phyloP scores from a whole-genome alignment of 2,797 vertebrate species.

The Lepilemur ruficaudatus region DNA sequence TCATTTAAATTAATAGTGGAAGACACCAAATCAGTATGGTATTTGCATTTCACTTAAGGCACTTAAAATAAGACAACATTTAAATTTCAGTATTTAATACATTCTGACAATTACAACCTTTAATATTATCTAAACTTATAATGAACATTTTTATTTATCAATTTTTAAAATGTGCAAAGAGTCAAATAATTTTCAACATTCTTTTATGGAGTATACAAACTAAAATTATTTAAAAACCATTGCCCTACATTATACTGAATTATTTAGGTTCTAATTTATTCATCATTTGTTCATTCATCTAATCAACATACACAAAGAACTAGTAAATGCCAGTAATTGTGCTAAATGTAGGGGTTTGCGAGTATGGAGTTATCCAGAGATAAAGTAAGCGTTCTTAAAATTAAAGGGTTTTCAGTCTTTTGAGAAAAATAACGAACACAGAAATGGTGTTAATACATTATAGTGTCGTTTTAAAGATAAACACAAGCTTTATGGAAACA shows the following conservation, averaged over 20 bases:
- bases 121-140: neutral
- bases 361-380: neutral
- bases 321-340: neutral
- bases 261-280: neutral
- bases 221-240: neutral
- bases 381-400: neutral
- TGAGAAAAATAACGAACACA: neutral
- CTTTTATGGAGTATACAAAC: neutral
- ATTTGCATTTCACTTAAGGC: neutral
- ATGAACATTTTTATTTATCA: neutral
- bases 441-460: neutral
- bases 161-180: neutral
- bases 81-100: conserved; percentile 3
- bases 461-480: neutral
- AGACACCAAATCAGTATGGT: neutral
- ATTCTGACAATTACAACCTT: neutral
- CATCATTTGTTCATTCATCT: neutral
- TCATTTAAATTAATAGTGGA: neutral
- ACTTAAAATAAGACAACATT: neutral
- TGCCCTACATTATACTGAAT: neutral
- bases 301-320: neutral
- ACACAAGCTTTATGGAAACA: neutral
- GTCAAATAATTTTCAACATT: neutral
- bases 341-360: neutral
- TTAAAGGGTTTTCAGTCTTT: neutral